Conservation (phyloP, 2,888 invertebrate species). For the Nowickia ferox region DNA sequence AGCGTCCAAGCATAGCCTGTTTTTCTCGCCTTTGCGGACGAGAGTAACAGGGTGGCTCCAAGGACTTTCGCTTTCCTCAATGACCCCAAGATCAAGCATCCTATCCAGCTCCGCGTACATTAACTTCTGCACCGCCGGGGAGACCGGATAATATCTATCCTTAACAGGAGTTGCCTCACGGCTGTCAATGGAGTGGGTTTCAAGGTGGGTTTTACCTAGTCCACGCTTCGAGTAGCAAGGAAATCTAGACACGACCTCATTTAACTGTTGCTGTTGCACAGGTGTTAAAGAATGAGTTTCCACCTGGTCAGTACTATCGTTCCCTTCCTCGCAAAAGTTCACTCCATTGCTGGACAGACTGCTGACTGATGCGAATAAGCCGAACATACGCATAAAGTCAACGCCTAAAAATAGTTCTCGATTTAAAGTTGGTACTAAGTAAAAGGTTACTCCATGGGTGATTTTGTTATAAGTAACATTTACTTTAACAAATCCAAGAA, state of each 20-base stretch:
- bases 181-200: not conserved
- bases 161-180: not conserved
- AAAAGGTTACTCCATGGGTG: not conserved
- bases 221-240: not conserved
- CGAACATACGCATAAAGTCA: not conserved
- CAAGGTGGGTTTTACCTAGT: not conserved
- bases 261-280: not conserved
- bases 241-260: not conserved
- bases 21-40: no score
- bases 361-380: not conserved
- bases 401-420: not conserved
- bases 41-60: not conserved
- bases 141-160: not conserved
- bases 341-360: not conserved
- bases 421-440: not conserved
- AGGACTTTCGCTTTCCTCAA: no score
- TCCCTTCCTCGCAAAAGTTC: not conserved
- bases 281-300: not conserved
- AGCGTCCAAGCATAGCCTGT: not conserved
- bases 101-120: not conserved
- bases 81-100: not conserved
- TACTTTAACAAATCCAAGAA: not conserved
- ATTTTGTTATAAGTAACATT: not conserved
- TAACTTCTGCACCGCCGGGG: not conserved
- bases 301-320: no score